Conservation (phyloP, 2,797 vertebrate species). For the Petrocephalus schoutedeni region DNA sequence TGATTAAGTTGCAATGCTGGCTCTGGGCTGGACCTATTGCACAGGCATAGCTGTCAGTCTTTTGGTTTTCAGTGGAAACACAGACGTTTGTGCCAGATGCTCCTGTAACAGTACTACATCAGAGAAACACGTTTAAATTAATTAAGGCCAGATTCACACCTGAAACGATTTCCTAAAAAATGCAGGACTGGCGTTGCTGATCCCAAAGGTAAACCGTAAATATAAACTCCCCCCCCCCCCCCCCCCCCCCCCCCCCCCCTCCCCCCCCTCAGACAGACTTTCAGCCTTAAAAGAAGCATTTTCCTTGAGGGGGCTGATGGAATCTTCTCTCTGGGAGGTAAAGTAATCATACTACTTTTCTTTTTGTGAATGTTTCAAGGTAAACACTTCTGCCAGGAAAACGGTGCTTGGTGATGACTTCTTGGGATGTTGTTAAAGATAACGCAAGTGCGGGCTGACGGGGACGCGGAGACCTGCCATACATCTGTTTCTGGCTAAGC, state of each 20-base stretch:
- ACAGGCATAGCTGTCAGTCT: not conserved
- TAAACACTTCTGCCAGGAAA: slow-evolving; percentile 1
- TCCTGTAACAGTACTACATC: not conserved
- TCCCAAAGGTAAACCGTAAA: no score
- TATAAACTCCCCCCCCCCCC: no score
- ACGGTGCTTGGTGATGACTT: not conserved
- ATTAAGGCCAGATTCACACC: slow-evolving; percentile 7
- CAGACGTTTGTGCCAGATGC: not conserved
- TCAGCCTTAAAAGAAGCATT: not conserved
- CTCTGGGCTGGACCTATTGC: not conserved
- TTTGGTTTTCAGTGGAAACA: not conserved
- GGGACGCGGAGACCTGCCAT: not conserved
- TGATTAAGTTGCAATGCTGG: not conserved
- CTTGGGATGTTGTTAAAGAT: not conserved
- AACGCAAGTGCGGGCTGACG: not conserved
- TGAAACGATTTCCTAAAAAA: not conserved
- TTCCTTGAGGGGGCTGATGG: not conserved
- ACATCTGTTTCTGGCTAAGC: slow-evolving; percentile 11
- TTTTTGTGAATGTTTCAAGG: slow-evolving; percentile 10
- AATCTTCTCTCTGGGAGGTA: not conserved
- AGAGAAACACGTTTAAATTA: not conserved
- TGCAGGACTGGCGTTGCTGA: not conserved
- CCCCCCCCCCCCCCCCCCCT: no score
- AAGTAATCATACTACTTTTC: not conserved
- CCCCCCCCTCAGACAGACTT: not conserved